Percentiles rank a stretch among this genome's conserved stretches.
phyloP scores from a whole-genome alignment of 2,113 vertebrate genomes.

The Sphyrna mokarran region DNA sequence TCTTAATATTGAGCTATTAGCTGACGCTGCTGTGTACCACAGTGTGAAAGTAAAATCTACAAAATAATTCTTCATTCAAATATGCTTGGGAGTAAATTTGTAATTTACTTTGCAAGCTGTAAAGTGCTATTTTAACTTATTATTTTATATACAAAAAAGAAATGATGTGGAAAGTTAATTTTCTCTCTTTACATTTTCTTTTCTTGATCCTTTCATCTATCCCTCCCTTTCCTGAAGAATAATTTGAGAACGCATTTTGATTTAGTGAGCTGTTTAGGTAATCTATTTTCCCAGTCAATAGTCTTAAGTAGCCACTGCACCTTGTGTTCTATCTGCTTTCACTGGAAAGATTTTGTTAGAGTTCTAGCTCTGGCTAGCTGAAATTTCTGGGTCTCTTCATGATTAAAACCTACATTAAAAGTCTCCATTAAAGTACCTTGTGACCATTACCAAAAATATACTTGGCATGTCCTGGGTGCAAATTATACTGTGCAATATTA shows the following conservation, averaged over 20 bases:
- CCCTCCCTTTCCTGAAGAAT: background rate
- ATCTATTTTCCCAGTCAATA: background rate
- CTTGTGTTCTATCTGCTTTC: background rate
- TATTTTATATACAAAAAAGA: background rate
- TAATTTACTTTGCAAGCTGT: background rate
- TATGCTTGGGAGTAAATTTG: background rate
- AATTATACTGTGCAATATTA: background rate
- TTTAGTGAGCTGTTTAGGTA: background rate
- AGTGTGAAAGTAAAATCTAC: background rate
- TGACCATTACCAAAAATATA: background rate
- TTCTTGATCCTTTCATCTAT: background rate
- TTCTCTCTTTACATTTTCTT: background rate
- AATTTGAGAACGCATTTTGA: background rate
- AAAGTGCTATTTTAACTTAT: background rate
- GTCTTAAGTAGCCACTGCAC: background rate
- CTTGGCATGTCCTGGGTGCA: background rate
- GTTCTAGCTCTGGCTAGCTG: background rate
- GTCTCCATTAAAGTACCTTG: background rate
- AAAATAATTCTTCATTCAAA: background rate
- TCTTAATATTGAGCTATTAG: background rate
- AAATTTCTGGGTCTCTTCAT: background rate
- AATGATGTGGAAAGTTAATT: background rate
- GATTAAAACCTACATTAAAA: background rate
- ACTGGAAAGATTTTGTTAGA: background rate
- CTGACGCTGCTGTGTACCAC: background rate